These are phyloP conservation scores for Samia ricini DNA, from an alignment of 1,140 invertebrate species.

Conservation along the genomic window DNA sequence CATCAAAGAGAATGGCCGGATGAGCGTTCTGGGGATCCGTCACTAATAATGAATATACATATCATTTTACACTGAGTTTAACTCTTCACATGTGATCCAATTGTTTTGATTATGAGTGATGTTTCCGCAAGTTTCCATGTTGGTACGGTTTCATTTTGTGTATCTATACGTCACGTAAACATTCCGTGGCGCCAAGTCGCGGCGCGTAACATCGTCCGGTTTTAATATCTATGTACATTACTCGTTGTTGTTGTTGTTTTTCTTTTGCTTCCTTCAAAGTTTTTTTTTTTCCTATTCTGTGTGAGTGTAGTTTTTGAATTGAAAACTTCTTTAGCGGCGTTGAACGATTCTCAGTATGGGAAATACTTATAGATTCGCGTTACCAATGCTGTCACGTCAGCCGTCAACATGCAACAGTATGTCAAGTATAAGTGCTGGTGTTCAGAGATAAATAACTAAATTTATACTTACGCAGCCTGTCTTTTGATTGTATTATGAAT, in stretches of 20 bases:
- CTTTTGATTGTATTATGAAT: no score
- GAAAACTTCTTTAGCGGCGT: no score
- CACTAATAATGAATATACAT: neutral
- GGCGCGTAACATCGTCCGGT: neutral
- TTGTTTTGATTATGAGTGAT: neutral
- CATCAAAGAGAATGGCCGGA: neutral
- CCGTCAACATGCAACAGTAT: no score
- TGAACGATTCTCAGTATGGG: no score
- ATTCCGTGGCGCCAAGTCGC: neutral
- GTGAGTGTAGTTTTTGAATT: no score
- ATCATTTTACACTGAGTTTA: conserved; percentile 14
- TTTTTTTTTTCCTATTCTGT: neutral
- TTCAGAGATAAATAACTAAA: no score
- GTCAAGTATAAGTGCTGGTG: no score
- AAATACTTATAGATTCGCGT: no score
- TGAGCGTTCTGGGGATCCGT: neutral
- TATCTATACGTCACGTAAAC: neutral
- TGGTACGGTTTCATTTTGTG: neutral
- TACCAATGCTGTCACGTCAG: no score
- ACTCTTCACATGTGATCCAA: conserved; percentile 14
- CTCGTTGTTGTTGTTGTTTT: neutral
- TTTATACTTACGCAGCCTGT: no score
- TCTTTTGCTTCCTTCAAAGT: neutral
- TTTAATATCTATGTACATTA: neutral
- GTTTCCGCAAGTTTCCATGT: neutral